Base-by-base conservation (phyloP, 1,140 invertebrate species). In the Calephelis nemesis region DNA sequence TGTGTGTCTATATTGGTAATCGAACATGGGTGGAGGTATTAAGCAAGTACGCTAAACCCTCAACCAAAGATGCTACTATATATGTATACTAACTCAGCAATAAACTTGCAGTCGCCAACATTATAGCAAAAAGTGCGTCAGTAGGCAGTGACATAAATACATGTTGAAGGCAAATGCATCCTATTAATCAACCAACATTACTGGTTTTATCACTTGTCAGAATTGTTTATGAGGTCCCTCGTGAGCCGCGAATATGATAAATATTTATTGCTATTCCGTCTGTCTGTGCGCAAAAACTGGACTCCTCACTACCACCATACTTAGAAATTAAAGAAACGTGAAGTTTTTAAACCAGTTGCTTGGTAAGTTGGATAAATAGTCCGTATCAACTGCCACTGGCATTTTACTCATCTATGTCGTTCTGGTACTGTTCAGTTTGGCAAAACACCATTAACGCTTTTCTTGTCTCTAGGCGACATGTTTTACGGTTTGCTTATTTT, bases 61-160 rank as follows among this genome's bases (percentile, higher is more conserved):
- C 6, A 45, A 7, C 42, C 42, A 7, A 7, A 0, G 42, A 45
- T 6, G 42, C 42, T 45, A 45, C 0, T 45, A 45, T 30, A 58
- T 39, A 30, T 11, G 52, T 52, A 52, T 52, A 15, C 52, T 58
- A 30, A 58, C 15, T 54, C 6, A 45, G 40, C 42, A 47, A 19
- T 13, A 63, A 63, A 47, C 45, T 8, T 47, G 42, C 19, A 52
- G 50, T 54, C 50, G 8, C 54, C 6, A 13, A 54, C 40, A 58
- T 45, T 11, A n/a, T 52, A 19, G 50, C 42, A 65, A 42, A 64
- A 64, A 64, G 8, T 50, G 49, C 65, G 50, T 65, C 50, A 65
- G 39, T 48, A 64, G 50, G 39, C 50, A 66, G 42, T 66, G 50
- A 66, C 65, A 66, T 52, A 66, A 66, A 66, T 66, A 66, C 65